Evolutionary conservation across 2,113 vertebrate genomes (phyloP).

Genomic region (Lepus timidus): DNA sequence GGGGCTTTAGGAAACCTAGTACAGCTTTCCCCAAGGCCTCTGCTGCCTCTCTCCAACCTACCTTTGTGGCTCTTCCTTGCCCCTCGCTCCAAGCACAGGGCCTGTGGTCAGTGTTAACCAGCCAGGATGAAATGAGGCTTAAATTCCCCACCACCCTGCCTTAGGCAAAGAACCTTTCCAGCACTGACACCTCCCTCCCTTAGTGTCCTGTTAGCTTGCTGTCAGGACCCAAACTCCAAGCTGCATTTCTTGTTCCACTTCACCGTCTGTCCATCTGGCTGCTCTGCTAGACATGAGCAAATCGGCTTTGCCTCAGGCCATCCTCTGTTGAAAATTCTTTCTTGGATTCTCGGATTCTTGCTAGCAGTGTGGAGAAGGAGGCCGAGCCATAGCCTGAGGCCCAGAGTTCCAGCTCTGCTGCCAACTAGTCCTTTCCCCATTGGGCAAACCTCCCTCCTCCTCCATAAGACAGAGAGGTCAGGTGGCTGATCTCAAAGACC

Average conservation of each 20-base stretch:
- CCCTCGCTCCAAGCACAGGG: background rate
- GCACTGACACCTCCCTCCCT: background rate
- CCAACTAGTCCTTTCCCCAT: conserved; percentile 42
- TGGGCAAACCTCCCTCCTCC: conserved; percentile 46
- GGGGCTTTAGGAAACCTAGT: conserved; percentile 33
- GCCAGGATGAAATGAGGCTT: background rate
- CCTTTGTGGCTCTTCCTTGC: background rate
- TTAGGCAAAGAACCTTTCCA: conserved; percentile 25
- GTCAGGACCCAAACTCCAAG: background rate
- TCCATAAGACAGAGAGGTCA: conserved; percentile 49
- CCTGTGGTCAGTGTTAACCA: conserved; percentile 59
- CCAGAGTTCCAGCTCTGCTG: background rate
- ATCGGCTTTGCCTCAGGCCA: conserved; percentile 51
- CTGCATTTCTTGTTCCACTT: conserved; percentile 67
- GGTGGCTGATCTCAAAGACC: background rate
- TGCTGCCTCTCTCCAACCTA: conserved; percentile 3
- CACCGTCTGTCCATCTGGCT: conserved; percentile 70
- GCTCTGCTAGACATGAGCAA: conserved; percentile 45
- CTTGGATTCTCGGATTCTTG: conserved; percentile 14
- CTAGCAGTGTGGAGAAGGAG: background rate
- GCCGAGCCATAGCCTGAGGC: background rate
- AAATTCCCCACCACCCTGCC: background rate
- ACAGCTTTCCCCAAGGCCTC: background rate
- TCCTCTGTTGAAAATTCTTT: conserved; percentile 47
- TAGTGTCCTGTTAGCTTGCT: conserved; percentile 50